Evolutionary conservation across 2,113 vertebrate genomes (phyloP).

Genomic region (Lepus americanus): DNA sequence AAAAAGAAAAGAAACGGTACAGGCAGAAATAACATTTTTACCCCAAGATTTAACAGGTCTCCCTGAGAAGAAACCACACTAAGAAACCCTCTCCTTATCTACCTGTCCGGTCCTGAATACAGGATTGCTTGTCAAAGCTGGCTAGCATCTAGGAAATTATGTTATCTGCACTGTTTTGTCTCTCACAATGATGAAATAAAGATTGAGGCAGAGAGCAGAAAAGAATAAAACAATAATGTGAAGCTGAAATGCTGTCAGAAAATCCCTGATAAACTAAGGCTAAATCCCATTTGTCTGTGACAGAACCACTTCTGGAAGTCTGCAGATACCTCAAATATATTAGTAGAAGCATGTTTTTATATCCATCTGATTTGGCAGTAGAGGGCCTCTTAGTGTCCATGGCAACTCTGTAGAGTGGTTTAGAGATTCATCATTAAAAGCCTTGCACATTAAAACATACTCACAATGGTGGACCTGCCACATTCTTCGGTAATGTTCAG

Average conservation of each 20-base stretch:
- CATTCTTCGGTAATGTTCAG: constrained; percentile 23
- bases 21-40: constrained; percentile 53
- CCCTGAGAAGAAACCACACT: background rate
- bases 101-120: background rate
- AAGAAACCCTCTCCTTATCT: constrained; percentile 50
- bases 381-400: constrained; percentile 63
- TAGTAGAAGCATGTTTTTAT: background rate
- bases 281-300: constrained; percentile 57
- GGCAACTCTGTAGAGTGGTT: constrained; percentile 62
- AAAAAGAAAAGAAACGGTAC: background rate
- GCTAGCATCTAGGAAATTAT: constrained; percentile 63
- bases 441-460: constrained; percentile 40
- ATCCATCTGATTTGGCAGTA: constrained; percentile 56
- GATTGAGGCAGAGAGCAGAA: constrained; percentile 11
- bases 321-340: constrained; percentile 66
- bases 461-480: constrained; percentile 20
- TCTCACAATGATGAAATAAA: constrained; percentile 62
- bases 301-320: constrained; percentile 55
- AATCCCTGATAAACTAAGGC: constrained; percentile 56
- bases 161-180: constrained; percentile 28
- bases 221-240: constrained; percentile 55
- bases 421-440: constrained; percentile 57
- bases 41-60: constrained; percentile 10
- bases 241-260: constrained; percentile 53
- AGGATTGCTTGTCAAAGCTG: constrained; percentile 40